phyloP scores from a whole-genome alignment of 2,797 vertebrate species.

The Coregonus ussuriensis region DNA sequence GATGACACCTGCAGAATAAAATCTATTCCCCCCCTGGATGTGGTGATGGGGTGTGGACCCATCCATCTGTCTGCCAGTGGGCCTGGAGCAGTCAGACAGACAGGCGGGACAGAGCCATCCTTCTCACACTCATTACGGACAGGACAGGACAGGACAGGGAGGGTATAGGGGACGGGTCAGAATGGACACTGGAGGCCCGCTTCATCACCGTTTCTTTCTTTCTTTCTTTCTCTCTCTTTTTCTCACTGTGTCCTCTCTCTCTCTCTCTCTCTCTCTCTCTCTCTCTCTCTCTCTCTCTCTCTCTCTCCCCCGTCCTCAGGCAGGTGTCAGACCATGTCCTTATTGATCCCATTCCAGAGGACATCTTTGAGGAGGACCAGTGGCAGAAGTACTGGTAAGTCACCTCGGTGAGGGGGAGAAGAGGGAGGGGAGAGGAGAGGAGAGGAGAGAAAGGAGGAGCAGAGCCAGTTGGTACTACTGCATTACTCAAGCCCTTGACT shows the following conservation, averaged over 20 bases:
- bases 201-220: not conserved
- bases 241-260: no score
- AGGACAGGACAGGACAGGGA: not conserved
- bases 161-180: not conserved
- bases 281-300: no score
- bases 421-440: slow-evolving; percentile 1
- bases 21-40: slow-evolving; percentile 52
- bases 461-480: slow-evolving; percentile 2
- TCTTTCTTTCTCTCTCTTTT: not conserved
- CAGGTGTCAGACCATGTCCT: slow-evolving; percentile 82
- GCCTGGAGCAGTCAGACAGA: not conserved
- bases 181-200: not conserved
- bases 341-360: slow-evolving; percentile 83
- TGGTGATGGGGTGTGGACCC: slow-evolving; percentile 11
- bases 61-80: slow-evolving; percentile 47
- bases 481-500: slow-evolving; percentile 26
- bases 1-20: slow-evolving; percentile 58
- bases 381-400: slow-evolving; percentile 83
- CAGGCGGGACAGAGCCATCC: slow-evolving; percentile 5
- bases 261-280: no score
- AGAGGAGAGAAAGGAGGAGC: slow-evolving; percentile 21
- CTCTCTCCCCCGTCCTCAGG: slow-evolving; percentile 62
- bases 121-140: slow-evolving; percentile 31
- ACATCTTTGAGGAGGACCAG: slow-evolving; percentile 74
- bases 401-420: slow-evolving; percentile 1